Conservation (phyloP, 2,888 invertebrate species). For the Euplagia quadripunctaria region DNA sequence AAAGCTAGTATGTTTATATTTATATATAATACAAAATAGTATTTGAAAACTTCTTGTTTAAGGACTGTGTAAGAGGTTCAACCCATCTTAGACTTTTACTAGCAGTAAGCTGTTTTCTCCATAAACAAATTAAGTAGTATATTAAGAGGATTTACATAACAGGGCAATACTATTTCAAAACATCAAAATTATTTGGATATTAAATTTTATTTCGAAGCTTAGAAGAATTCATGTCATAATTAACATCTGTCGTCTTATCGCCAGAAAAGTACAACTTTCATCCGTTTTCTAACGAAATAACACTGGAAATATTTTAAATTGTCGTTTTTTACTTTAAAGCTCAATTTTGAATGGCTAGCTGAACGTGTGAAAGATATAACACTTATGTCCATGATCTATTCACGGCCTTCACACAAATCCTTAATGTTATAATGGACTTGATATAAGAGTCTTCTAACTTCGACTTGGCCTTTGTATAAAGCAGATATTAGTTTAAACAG, state of each 20-base stretch:
- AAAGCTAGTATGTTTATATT: not conserved
- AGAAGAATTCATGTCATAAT: no score
- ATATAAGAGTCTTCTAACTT: not conserved
- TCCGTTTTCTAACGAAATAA: not conserved
- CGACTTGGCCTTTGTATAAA: not conserved
- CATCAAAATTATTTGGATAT: not conserved
- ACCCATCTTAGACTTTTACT: not conserved
- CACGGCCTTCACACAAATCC: not conserved
- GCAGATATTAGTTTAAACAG: conserved; percentile 16
- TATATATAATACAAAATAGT: not conserved
- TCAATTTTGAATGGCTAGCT: not conserved
- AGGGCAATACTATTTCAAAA: not conserved
- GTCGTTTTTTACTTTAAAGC: not conserved
- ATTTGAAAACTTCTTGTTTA: not conserved
- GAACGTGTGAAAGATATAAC: not conserved
- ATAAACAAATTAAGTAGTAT: not conserved
- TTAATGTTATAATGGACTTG: not conserved
- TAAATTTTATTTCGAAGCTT: not conserved
- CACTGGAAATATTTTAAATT: not conserved
- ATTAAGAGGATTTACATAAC: not conserved
- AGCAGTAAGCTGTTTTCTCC: not conserved
- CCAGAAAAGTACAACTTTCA: not conserved
- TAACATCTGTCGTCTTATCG: not conserved
- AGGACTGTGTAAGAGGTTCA: not conserved
- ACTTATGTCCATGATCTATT: not conserved